A percentile compares a stretch with the other conserved stretches of the same genome.
Evolutionary conservation across 1,140 invertebrate genomes (phyloP).

Genomic region (Bombus waltoni): DNA sequence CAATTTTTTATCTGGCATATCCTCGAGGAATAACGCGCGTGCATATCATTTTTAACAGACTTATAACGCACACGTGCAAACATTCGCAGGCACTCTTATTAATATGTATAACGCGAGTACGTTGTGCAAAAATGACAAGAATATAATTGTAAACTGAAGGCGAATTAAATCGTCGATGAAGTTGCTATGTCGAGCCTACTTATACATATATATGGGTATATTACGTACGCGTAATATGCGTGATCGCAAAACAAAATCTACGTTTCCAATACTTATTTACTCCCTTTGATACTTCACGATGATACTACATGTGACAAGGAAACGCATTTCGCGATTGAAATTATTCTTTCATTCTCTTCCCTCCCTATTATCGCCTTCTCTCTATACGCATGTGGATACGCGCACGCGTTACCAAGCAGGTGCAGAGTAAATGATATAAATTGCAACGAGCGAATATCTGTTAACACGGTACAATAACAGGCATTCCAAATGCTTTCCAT

Average conservation of each 20-base stretch:
- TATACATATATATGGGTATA: background rate
- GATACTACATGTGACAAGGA: background rate
- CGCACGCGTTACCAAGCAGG: background rate
- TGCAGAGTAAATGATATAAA: background rate
- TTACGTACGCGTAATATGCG: background rate
- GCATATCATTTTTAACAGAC: background rate
- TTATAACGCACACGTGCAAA: constrained; percentile 5
- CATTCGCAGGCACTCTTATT: constrained; percentile 48
- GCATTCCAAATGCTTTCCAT: background rate
- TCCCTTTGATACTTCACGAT: background rate
- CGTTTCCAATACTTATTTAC: background rate
- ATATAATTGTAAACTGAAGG: background rate
- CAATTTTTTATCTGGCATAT: constrained; percentile 36
- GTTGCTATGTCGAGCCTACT: background rate
- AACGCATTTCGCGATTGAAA: background rate
- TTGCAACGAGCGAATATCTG: background rate
- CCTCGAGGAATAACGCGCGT: constrained; percentile 23
- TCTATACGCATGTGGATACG: background rate
- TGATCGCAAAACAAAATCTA: background rate
- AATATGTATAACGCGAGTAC: constrained; percentile 28
- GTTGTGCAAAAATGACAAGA: constrained; percentile 14
- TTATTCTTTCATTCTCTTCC: background rate
- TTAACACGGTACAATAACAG: background rate
- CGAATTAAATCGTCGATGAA: background rate
- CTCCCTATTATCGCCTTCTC: background rate